Percentiles rank a stretch among this genome's conserved stretches.
Evolutionary conservation across 2,113 vertebrate genomes (phyloP).

Genomic region (Petaurus breviceps): DNA sequence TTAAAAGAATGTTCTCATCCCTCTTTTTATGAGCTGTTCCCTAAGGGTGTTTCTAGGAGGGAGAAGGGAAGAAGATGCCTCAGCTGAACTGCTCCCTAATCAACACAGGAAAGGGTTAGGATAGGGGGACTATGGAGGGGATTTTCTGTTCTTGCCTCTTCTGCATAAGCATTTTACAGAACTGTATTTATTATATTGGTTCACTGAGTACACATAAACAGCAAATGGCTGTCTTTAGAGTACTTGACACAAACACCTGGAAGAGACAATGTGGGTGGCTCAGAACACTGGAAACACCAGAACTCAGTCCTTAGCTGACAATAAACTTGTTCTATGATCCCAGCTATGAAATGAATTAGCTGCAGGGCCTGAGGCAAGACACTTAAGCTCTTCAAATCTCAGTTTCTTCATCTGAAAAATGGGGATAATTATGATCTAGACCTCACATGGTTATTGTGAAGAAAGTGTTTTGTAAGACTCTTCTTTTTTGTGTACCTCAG

Average conservation of each 20-base stretch:
- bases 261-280: neutral
- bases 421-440: neutral
- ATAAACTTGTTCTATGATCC: neutral
- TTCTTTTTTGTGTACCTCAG: neutral
- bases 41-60: conserved; percentile 7
- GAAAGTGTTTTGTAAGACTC: neutral
- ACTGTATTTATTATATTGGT: conserved; percentile 1
- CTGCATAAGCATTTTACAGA: conserved; percentile 8
- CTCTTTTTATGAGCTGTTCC: neutral
- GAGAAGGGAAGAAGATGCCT: conserved; percentile 12
- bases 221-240: conserved; percentile 31
- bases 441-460: neutral
- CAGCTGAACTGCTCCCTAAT: neutral
- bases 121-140: neutral
- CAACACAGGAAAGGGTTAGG: neutral
- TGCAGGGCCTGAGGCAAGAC: neutral
- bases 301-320: neutral
- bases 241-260: neutral
- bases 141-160: neutral
- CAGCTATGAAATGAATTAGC: neutral
- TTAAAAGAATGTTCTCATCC: neutral
- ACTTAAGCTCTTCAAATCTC: neutral
- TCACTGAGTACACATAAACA: conserved; percentile 36
- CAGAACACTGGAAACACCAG: neutral
- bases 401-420: neutral